Percentiles rank a stretch among this genome's conserved stretches.
Evolutionary conservation across 1,140 invertebrate species (phyloP).

Genomic region (Temnothorax nylanderi): DNA sequence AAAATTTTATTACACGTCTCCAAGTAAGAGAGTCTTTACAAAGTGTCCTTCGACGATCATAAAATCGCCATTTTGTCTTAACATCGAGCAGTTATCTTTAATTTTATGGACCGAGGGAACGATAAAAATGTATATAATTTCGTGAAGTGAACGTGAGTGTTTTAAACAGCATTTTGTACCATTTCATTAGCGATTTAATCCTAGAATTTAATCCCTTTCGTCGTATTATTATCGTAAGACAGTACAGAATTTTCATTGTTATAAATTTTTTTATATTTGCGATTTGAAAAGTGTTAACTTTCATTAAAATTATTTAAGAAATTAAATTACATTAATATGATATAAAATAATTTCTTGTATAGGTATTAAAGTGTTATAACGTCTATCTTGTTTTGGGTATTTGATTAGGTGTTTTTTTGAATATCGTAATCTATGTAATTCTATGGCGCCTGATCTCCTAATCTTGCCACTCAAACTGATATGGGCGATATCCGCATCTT

Average conservation of each 20-base stretch:
- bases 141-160: background rate
- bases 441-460: background rate
- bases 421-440: constrained; percentile 2
- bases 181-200: constrained; percentile 3
- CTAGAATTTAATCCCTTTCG: background rate
- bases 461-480: constrained; percentile 12
- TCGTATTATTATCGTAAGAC: background rate
- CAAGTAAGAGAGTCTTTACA: background rate
- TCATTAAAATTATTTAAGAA: background rate
- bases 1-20: constrained; percentile 7
- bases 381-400: background rate
- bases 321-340: background rate
- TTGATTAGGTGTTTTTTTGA: background rate
- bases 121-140: constrained; percentile 47
- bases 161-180: background rate
- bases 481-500: background rate
- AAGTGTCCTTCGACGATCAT: constrained; percentile 42
- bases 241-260: background rate
- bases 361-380: background rate
- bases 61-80: constrained; percentile 36
- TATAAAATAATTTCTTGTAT: background rate
- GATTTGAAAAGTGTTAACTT: background rate
- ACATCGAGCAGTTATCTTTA: constrained; percentile 40
- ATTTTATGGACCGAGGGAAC: constrained; percentile 32
- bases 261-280: constrained; percentile 8